These are phyloP conservation scores for Maconellicoccus hirsutus DNA, from an alignment of 1,140 invertebrate genomes.

Conservation along the genomic window DNA sequence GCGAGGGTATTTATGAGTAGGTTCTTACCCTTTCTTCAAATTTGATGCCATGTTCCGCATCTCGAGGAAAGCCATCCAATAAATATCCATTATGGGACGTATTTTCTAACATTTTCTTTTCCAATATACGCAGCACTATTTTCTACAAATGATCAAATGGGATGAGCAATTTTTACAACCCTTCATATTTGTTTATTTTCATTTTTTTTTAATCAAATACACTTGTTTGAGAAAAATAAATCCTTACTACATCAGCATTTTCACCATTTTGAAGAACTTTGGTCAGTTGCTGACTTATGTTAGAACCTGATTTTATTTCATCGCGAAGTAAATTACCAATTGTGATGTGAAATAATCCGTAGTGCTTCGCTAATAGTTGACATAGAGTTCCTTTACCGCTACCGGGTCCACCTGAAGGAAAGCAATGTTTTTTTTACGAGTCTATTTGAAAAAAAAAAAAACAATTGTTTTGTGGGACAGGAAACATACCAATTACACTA, in stretches of 20 bases:
- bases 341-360: neutral
- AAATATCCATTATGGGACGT: neutral
- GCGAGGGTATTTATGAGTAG: no score
- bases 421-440: neutral
- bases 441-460: neutral
- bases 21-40: neutral
- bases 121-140: neutral
- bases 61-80: neutral
- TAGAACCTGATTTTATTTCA: neutral
- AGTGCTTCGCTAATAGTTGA: neutral
- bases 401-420: neutral
- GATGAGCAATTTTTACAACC: neutral
- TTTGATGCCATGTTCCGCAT: neutral
- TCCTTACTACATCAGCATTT: neutral
- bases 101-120: neutral
- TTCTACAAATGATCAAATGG: conserved; percentile 3
- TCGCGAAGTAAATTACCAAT: neutral
- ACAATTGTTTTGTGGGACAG: neutral
- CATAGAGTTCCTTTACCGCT: conserved; percentile 10
- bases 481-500: neutral
- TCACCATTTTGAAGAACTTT: neutral
- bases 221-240: neutral
- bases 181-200: neutral
- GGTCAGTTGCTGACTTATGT: neutral
- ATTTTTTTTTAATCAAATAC: neutral